A percentile compares a stretch with the other conserved stretches of the same genome.
These are phyloP conservation scores for Limnephilus rhombicus DNA, from an alignment of 2,888 invertebrate species.

Conservation along the genomic window DNA sequence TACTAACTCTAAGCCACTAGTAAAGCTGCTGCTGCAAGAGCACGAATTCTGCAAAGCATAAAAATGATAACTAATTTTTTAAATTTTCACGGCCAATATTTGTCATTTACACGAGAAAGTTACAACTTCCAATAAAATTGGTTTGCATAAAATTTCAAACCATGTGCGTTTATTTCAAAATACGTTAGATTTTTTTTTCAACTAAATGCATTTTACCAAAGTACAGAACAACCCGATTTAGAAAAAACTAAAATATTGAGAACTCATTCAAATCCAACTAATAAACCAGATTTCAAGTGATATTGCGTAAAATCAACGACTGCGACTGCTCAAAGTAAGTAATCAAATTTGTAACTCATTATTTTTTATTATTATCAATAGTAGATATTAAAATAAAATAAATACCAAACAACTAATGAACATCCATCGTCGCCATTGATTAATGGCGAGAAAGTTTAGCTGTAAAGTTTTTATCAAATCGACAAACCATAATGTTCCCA, in stretches of 20 bases:
- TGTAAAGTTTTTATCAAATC: not conserved
- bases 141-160: too few species aligned
- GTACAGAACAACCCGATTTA: not conserved
- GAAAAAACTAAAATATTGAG: not conserved
- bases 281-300: not conserved
- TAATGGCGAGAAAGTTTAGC: not conserved
- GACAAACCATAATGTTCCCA: not conserved
- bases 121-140: too few species aligned
- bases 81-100: too few species aligned
- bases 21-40: too few species aligned
- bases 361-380: not conserved
- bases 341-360: not conserved
- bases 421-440: not conserved
- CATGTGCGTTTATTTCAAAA: too few species aligned
- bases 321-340: not conserved
- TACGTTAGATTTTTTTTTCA: too few species aligned
- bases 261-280: not conserved
- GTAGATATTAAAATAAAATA: not conserved
- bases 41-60: too few species aligned
- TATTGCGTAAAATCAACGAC: not conserved
- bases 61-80: too few species aligned
- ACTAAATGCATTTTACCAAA: too few species aligned
- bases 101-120: too few species aligned
- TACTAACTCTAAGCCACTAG: too few species aligned
- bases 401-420: not conserved